These are phyloP conservation scores for Acleris emargana DNA, from an alignment of 2,888 invertebrate genomes.

Conservation along the genomic window DNA sequence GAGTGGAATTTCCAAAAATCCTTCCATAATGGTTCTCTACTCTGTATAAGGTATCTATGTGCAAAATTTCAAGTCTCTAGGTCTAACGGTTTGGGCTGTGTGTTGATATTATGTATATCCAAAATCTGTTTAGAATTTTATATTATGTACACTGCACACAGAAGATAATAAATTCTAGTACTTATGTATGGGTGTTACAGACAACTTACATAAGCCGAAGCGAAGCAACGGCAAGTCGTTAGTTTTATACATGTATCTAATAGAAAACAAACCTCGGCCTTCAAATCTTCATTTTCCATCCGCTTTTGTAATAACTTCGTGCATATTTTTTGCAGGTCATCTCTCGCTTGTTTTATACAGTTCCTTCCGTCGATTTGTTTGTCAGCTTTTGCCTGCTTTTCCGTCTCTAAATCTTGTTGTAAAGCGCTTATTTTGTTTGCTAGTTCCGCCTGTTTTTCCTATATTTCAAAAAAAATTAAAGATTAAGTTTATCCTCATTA, in stretches of 20 bases:
- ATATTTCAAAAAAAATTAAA: slow-evolving; percentile 30
- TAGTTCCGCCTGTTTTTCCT: slow-evolving; percentile 55
- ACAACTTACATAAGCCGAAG: not conserved
- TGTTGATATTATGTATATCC: too few species aligned
- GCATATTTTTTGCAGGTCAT: slow-evolving; percentile 65
- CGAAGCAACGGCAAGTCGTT: too few species aligned
- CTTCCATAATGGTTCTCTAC: too few species aligned
- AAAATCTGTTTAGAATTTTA: too few species aligned
- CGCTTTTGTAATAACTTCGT: slow-evolving; percentile 63
- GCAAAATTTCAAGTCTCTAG: too few species aligned
- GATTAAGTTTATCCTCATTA: not conserved
- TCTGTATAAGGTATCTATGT: too few species aligned
- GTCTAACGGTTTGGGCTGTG: too few species aligned
- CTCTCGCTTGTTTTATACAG: slow-evolving; percentile 64
- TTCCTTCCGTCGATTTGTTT: slow-evolving; percentile 62
- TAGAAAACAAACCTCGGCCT: slow-evolving; percentile 53
- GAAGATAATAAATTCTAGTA: not conserved
- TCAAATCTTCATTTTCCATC: slow-evolving; percentile 67
- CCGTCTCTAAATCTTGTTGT: slow-evolving; percentile 48
- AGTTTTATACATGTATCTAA: not conserved
- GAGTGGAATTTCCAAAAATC: too few species aligned
- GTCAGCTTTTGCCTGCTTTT: slow-evolving; percentile 49
- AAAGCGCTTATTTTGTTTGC: slow-evolving; percentile 47
- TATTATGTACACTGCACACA: too few species aligned
- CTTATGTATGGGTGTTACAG: not conserved